Evolutionary conservation across 1,140 invertebrate genomes (phyloP).

Genomic region (Drosophila nikananu): DNA sequence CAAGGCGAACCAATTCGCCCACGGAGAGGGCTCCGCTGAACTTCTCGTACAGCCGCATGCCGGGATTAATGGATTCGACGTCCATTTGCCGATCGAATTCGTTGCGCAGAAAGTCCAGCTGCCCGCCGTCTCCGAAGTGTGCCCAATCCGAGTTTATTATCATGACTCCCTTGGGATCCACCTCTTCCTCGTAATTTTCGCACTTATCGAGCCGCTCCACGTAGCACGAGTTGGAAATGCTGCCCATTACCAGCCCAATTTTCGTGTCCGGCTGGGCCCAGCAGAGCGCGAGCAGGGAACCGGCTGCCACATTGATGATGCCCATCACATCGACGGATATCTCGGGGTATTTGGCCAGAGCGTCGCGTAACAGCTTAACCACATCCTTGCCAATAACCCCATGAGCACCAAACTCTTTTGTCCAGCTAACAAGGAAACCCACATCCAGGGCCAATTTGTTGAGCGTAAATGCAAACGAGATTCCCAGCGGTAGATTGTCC

Average conservation of each 20-base stretch:
- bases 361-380: constrained; percentile 92
- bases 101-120: constrained; percentile 93
- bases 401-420: constrained; percentile 85
- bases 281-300: constrained; percentile 89
- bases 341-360: constrained; percentile 88
- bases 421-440: constrained; percentile 96
- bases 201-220: constrained; percentile 90
- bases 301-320: constrained; percentile 98
- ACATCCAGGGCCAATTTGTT: constrained; percentile 94
- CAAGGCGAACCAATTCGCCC: constrained; percentile 91
- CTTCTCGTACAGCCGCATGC: constrained; percentile 94
- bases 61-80: constrained; percentile 90
- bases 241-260: constrained; percentile 89
- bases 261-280: constrained; percentile 49
- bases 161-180: constrained; percentile 86
- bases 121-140: constrained; percentile 96
- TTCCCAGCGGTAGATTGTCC: constrained; percentile 91
- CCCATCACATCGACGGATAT: constrained; percentile 92
- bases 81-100: constrained; percentile 95
- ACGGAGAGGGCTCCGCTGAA: constrained; percentile 97
- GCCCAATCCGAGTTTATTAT: constrained; percentile 99
- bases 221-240: constrained; percentile 98
- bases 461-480: constrained; percentile 99
- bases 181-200: constrained; percentile 86
- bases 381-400: constrained; percentile 91